Evolutionary conservation across 2,113 vertebrate species (phyloP).

Genomic region (Oreochromis niloticus): DNA sequence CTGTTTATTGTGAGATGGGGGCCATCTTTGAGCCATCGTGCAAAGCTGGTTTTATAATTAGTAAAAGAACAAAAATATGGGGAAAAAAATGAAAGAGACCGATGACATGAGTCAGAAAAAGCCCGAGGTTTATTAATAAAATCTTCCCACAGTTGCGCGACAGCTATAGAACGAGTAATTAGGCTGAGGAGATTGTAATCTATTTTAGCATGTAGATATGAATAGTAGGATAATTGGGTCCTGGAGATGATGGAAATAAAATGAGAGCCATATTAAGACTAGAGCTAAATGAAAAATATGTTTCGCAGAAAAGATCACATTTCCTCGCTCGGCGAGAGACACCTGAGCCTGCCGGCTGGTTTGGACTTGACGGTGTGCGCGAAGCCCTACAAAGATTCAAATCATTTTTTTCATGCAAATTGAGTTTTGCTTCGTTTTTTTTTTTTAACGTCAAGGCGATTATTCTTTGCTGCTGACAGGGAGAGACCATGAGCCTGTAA

Average conservation of each 20-base stretch:
- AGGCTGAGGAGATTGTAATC: conserved; percentile 53
- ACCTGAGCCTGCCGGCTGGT: neutral
- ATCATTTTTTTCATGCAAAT: conserved; percentile 9
- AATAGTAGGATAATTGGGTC: conserved; percentile 55
- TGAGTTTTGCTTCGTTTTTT: neutral
- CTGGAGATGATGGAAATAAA: conserved; percentile 11
- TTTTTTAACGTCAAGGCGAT: neutral
- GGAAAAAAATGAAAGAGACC: accelerated
- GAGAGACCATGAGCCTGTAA: neutral
- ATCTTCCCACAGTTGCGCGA: conserved; percentile 9
- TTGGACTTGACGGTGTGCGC: neutral
- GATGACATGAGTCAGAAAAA: neutral
- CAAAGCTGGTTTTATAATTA: neutral
- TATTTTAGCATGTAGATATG: conserved; percentile 54
- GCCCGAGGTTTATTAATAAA: conserved; percentile 20
- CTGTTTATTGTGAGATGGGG: neutral
- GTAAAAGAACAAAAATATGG: neutral
- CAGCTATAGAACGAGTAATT: conserved; percentile 46
- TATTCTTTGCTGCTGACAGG: neutral
- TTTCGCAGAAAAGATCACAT: neutral
- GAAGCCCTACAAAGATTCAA: neutral
- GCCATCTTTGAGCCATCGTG: neutral
- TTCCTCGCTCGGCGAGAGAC: neutral
- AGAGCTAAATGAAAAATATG: conserved; percentile 12
- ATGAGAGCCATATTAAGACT: conserved; percentile 24